Conservation (phyloP, 2,888 invertebrate species). For the Desoria tigrina region DNA sequence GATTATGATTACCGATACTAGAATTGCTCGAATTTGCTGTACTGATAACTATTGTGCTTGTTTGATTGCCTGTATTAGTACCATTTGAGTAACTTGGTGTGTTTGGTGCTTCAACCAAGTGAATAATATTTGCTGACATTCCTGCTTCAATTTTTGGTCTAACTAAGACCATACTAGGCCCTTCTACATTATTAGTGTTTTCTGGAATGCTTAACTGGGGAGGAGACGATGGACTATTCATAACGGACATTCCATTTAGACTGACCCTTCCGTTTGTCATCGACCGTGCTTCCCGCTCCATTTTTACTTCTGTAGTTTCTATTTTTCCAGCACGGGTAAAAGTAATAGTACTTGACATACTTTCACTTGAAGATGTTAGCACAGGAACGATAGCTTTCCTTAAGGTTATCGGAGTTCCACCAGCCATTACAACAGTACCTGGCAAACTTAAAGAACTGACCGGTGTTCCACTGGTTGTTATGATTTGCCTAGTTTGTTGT, state of each 20-base stretch:
- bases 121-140: constrained; percentile 43
- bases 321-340: neutral
- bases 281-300: neutral
- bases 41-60: constrained; percentile 17
- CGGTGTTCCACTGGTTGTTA: constrained; percentile 3
- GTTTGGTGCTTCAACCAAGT: constrained; percentile 44
- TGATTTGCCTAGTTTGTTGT: constrained; percentile 3
- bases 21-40: constrained; percentile 30
- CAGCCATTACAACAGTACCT: constrained; percentile 31
- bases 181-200: constrained; percentile 44
- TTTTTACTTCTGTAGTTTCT: constrained; percentile 14
- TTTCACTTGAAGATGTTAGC: neutral
- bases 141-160: constrained; percentile 48
- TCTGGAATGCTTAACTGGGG: constrained; percentile 54
- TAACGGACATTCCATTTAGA: constrained; percentile 46
- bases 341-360: neutral
- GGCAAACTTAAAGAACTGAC: neutral
- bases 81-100: neutral
- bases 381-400: constrained; percentile 34
- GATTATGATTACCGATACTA: constrained; percentile 23
- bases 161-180: constrained; percentile 47
- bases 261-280: constrained; percentile 13
- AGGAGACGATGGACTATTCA: constrained; percentile 50
- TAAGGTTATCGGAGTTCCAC: constrained; percentile 33
- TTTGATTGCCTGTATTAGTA: constrained; percentile 20